phyloP scores from a whole-genome alignment of 2,113 vertebrate genomes.

The Labeo catla region DNA sequence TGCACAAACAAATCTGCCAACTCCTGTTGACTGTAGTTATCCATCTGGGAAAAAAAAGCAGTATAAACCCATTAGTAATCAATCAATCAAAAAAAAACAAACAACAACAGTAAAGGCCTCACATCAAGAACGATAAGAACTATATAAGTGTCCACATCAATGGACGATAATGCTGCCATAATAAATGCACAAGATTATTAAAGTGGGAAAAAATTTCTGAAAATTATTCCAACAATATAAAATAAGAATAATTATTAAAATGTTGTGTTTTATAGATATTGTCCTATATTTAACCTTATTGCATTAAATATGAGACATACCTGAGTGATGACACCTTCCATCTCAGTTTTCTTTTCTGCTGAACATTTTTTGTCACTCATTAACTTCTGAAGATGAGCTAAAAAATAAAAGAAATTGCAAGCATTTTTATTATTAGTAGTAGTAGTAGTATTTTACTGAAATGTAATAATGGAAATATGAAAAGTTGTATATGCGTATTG shows the following conservation, averaged over 20 bases:
- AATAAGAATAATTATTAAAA: too few relatives aligned
- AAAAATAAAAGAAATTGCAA: neutral
- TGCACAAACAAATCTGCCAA: conserved; percentile 92
- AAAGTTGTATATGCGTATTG: neutral
- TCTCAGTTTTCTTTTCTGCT: conserved; percentile 90
- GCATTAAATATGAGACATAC: conserved; percentile 63
- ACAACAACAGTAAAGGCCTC: neutral
- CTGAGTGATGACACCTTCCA: conserved; percentile 92
- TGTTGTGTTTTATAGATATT: neutral
- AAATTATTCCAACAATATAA: too few relatives aligned
- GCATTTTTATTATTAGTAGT: neutral
- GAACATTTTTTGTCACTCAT: conserved; percentile 98
- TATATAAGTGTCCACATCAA: neutral
- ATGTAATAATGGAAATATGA: neutral
- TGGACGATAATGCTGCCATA: too few relatives aligned
- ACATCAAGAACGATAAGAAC: neutral
- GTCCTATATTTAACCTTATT: neutral
- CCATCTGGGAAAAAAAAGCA: conserved; percentile 80
- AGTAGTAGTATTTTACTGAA: neutral
- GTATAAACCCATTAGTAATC: neutral
- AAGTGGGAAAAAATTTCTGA: neutral
- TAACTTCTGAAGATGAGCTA: conserved; percentile 95
- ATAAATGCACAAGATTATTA: neutral
- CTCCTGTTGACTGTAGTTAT: conserved; percentile 92
- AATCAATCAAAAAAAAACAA: too few relatives aligned